phyloP scores from a whole-genome alignment of 1,140 invertebrate genomes.

The Hydropsyche tenuis region DNA sequence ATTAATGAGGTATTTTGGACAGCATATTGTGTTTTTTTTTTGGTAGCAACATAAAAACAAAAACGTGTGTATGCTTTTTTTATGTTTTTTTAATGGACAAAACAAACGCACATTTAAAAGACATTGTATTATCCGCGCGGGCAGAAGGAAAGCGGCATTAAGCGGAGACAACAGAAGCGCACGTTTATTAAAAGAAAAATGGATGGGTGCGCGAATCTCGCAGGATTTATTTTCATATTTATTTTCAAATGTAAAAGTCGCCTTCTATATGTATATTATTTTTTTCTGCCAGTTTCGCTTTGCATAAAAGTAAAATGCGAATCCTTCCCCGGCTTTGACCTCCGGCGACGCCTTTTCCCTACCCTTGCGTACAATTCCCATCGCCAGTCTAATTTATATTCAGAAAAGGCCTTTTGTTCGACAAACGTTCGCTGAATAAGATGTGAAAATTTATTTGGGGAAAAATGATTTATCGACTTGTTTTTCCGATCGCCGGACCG shows the following conservation, averaged over 20 bases:
- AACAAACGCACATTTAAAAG: not conserved
- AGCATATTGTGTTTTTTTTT: not conserved
- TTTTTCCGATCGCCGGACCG: constrained; percentile 41
- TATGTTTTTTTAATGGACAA: constrained; percentile 20
- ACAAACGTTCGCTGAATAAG: constrained; percentile 45
- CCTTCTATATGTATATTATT: not conserved
- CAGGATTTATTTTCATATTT: constrained; percentile 19
- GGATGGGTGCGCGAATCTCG: constrained; percentile 11
- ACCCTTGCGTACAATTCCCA: constrained; percentile 5
- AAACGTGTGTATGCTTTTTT: not conserved
- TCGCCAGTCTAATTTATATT: constrained; percentile 41
- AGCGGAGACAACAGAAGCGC: constrained; percentile 2
- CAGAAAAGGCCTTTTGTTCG: constrained; percentile 39
- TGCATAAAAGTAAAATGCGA: constrained; percentile 9
- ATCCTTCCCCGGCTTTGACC: constrained; percentile 11
- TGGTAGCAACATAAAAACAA: not conserved
- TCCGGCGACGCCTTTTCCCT: not conserved
- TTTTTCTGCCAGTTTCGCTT: not conserved
- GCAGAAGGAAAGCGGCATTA: not conserved
- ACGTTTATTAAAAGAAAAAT: constrained; percentile 24
- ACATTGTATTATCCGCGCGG: not conserved
- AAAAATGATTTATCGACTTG: constrained; percentile 46
- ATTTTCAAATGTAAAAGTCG: too few relatives aligned
- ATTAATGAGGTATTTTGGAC: not conserved
- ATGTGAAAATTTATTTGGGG: constrained; percentile 38